Evolutionary conservation across 2,888 invertebrate species (phyloP).

Genomic region (Netelia virgata): DNA sequence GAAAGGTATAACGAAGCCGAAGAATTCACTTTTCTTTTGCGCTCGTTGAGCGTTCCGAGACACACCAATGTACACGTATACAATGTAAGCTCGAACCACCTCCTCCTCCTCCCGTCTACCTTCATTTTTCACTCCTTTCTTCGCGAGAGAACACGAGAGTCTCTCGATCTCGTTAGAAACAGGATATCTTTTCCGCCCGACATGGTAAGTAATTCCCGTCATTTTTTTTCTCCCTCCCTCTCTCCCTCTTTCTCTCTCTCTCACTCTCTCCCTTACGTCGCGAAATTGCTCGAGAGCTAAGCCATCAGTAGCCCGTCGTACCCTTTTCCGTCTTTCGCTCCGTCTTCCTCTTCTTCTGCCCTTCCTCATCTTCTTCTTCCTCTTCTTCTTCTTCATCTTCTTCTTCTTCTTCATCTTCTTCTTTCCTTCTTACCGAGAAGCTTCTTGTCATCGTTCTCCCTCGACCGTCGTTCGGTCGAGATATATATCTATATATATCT

Average conservation of each 20-base stretch:
- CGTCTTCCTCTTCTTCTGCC: constrained; percentile 40
- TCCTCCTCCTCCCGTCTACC: constrained; percentile 52
- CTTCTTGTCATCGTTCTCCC: constrained; percentile 40
- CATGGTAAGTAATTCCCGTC: constrained; percentile 72
- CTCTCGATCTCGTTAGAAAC: constrained; percentile 76
- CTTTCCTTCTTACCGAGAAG: constrained; percentile 1
- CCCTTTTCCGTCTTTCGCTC: constrained; percentile 52
- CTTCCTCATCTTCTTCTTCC: background rate
- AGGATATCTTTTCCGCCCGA: constrained; percentile 72
- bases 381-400: background rate
- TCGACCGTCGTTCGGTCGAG: constrained; percentile 6
- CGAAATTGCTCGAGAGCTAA: constrained; percentile 70
- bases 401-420: background rate
- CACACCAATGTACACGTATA: constrained; percentile 22
- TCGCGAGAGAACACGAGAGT: constrained; percentile 70
- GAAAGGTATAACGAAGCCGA: constrained; percentile 35
- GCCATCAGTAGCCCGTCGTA: constrained; percentile 60
- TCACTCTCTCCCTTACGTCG: constrained; percentile 57
- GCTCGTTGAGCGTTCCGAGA: constrained; percentile 11
- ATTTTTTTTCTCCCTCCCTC: constrained; percentile 59
- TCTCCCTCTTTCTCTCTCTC: constrained; percentile 8
- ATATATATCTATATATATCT: constrained; percentile 20
- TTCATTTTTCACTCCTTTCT: constrained; percentile 73
- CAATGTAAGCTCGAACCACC: constrained; percentile 47
- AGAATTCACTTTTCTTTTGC: constrained; percentile 22